Conservation (phyloP, 2,113 vertebrate species). For the Delphinapterus leucas region DNA sequence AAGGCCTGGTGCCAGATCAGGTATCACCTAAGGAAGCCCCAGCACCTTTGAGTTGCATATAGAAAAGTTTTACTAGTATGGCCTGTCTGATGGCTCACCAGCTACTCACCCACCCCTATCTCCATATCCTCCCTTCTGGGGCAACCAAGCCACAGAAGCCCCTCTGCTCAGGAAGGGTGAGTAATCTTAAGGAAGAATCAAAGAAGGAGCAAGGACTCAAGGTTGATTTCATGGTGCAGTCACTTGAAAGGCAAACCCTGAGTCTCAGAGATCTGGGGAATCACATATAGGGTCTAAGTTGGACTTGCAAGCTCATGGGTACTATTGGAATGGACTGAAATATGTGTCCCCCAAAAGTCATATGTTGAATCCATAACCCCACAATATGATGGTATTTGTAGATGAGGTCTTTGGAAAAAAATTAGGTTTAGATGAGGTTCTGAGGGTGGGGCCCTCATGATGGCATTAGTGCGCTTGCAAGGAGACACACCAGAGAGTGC, state of each 20-base stretch:
- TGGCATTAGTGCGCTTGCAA: background rate
- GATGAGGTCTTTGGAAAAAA: background rate
- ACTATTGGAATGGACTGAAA: background rate
- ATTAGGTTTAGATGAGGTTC: background rate
- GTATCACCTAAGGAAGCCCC: background rate
- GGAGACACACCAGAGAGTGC: background rate
- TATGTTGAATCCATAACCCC: background rate
- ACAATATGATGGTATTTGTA: background rate
- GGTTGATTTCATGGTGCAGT: background rate
- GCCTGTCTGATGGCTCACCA: background rate
- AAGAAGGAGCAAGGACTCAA: background rate
- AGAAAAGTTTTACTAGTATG: background rate
- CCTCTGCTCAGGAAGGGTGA: background rate
- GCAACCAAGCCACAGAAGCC: background rate
- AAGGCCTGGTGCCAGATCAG: background rate
- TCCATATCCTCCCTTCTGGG: background rate
- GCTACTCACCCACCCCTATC: background rate
- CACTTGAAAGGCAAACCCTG: background rate
- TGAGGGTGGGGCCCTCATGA: background rate
- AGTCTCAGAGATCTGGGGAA: background rate
- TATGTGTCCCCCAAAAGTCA: background rate
- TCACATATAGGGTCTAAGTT: background rate
- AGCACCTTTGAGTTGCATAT: background rate
- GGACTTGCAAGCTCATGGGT: background rate
- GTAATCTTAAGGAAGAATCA: background rate